phyloP scores from a whole-genome alignment of 1,140 invertebrate genomes.

The Mercenaria mercenaria region DNA sequence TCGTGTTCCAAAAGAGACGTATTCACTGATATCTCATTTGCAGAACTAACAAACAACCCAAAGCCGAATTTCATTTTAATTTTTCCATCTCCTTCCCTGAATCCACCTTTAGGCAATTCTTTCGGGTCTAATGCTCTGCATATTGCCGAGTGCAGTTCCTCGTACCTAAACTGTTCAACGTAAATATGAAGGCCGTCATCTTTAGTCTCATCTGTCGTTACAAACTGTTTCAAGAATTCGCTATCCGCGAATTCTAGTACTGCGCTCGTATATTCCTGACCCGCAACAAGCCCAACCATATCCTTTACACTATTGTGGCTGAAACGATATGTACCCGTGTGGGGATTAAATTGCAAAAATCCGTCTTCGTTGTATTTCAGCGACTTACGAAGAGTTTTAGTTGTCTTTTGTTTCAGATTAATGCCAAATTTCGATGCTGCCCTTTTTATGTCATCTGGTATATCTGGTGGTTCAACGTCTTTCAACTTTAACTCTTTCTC shows the following conservation, averaged over 20 bases:
- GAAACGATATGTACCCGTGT: slow-evolving; percentile 5
- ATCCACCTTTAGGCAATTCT: background rate
- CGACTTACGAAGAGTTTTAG: background rate
- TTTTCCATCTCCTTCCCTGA: background rate
- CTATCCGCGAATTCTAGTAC: background rate
- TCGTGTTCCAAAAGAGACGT: background rate
- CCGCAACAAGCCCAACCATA: slow-evolving; percentile 34
- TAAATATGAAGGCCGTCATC: background rate
- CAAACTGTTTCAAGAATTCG: slow-evolving; percentile 25
- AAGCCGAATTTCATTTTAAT: background rate
- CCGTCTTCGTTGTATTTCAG: background rate
- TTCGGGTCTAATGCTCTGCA: background rate
- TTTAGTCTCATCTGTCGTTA: background rate
- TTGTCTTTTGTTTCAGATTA: background rate
- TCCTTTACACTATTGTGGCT: slow-evolving; percentile 14
- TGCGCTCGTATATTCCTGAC: background rate
- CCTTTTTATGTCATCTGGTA: background rate
- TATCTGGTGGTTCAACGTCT: background rate
- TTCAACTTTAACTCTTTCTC: background rate
- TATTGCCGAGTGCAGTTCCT: background rate
- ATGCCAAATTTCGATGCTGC: background rate
- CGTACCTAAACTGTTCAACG: background rate
- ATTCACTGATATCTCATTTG: background rate
- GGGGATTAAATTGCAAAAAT: background rate
- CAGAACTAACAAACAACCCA: background rate